phyloP scores from a whole-genome alignment of 2,888 invertebrate species.

The Caenorhabditis angaria region DNA sequence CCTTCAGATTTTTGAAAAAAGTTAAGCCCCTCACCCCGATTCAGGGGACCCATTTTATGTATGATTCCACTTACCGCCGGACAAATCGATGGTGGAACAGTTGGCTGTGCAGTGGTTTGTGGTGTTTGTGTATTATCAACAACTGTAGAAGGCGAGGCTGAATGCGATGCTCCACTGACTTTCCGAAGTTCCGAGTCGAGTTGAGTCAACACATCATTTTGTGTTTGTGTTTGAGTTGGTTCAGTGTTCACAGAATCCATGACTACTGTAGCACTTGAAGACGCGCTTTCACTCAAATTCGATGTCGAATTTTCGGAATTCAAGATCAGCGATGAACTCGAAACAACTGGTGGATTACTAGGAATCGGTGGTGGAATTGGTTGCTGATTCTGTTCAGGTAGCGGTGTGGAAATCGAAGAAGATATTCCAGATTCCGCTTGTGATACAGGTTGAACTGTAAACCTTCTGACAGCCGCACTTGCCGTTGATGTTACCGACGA shows the following conservation, averaged over 20 bases:
- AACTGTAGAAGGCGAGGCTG: slow-evolving; percentile 37
- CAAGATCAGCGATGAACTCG: slow-evolving; percentile 2
- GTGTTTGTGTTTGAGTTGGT: not conserved
- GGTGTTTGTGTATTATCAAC: slow-evolving; percentile 30
- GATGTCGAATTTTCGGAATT: slow-evolving; percentile 4
- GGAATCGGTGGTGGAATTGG: slow-evolving; percentile 41
- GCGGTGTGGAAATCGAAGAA: slow-evolving; percentile 48
- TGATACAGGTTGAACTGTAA: slow-evolving; percentile 49
- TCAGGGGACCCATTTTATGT: not conserved
- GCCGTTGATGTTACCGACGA: slow-evolving; percentile 47
- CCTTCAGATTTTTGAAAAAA: not conserved
- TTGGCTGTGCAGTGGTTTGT: not conserved
- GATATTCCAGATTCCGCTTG: slow-evolving; percentile 50
- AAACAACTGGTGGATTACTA: slow-evolving; percentile 33
- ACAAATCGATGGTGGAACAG: not conserved
- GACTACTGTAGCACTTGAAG: slow-evolving; percentile 18
- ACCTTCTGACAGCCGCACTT: slow-evolving; percentile 40
- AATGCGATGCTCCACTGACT: slow-evolving; percentile 39
- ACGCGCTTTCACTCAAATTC: slow-evolving; percentile 12
- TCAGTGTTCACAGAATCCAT: not conserved
- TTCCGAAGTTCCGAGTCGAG: slow-evolving; percentile 39
- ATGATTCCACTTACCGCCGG: not conserved
- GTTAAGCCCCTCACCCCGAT: no score
- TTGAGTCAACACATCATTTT: slow-evolving; percentile 28
- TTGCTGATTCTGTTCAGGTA: slow-evolving; percentile 14